Percentiles rank a stretch among this genome's conserved stretches.
phyloP scores from a whole-genome alignment of 2,888 invertebrate species.

The Neocrepidodera transversa region DNA sequence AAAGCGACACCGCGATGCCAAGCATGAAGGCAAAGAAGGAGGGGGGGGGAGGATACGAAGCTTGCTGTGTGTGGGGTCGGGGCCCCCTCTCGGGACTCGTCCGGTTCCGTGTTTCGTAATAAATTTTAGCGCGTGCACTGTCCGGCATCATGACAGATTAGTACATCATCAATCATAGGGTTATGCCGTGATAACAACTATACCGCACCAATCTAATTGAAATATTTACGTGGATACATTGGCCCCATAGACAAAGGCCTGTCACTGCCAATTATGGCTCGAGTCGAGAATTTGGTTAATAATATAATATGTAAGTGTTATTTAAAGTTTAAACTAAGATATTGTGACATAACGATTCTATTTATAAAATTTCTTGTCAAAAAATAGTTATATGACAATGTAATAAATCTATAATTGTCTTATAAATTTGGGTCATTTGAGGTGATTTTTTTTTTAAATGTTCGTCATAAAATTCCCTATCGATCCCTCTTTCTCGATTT shows the following conservation, averaged over 20 bases:
- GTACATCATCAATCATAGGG: constrained; percentile 59
- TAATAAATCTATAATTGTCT: no score
- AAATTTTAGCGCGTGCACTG: constrained; percentile 56
- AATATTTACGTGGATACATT: constrained; percentile 49
- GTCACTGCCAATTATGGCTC: constrained; percentile 30
- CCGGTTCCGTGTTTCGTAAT: constrained; percentile 49
- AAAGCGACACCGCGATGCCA: not conserved
- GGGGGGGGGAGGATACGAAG: constrained; percentile 12
- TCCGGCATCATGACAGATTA: constrained; percentile 60
- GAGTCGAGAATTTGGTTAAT: no score
- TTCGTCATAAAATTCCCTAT: no score
- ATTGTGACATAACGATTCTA: no score
- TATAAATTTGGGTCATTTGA: no score
- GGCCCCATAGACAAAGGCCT: constrained; percentile 44
- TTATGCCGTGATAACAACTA: constrained; percentile 50
- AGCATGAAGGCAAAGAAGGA: constrained; percentile 20
- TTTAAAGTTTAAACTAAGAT: no score
- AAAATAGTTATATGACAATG: no score
- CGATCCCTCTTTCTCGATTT: no score
- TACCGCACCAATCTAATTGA: constrained; percentile 52
- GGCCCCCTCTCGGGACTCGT: constrained; percentile 46
- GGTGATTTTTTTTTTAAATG: no score
- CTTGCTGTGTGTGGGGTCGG: constrained; percentile 26
- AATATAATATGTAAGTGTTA: no score
- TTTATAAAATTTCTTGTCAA: no score